Base-by-base conservation (phyloP, 2,888 invertebrate species). In the Malthinus seriepunctatus region DNA sequence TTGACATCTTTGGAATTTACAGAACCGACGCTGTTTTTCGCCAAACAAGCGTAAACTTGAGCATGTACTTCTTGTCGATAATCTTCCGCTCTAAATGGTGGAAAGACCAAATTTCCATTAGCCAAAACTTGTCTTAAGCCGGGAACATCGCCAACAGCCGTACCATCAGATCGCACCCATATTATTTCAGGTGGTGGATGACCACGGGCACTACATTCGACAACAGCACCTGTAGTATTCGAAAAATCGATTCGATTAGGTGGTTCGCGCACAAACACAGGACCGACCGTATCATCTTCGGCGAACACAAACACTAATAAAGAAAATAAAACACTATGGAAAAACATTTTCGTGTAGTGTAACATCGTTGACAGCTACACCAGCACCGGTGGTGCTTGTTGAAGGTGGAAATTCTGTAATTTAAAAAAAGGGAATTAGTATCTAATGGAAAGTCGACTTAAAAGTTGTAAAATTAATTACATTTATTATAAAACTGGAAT, bases 41-140 rank as follows among this genome's bases (percentile, higher is more conserved):
- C 95, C 67, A 93, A 83, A 77, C 97, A 97, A 68, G 93, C 90
- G 81, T 97, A 96, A 62, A 93, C 90, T 80, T 95, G 94, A 62
- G 95, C 93, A 77, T 97, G 96, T 45, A 96, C 93, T 78, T 95
- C 93, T 79, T 95, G 94, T 42, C 93, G 86, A 76, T 95, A 96
- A 77, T 93, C 93, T 78, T 93, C 93, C 50, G 94, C 94, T 59
- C 95, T 88, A 86, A 97, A 97, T 33, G 96, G 95, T 60, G 94
- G 94, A 78, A 97, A 95, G 50, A 94, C 91, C 71, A 97, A 82
- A 75, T 95, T 95, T 74, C 96, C 95, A 79, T 96, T 95, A 54
- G 93, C 89, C 71, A 93, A 79, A 57, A 92, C 89, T 86, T 91
- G 80, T 10, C 79, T 73, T 50, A 77, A 59, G 37, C 76, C 95